A percentile compares a stretch with the other conserved stretches of the same genome.
Evolutionary conservation across 1,140 invertebrate genomes (phyloP).

Genomic region (Meloidogyne hapla): DNA sequence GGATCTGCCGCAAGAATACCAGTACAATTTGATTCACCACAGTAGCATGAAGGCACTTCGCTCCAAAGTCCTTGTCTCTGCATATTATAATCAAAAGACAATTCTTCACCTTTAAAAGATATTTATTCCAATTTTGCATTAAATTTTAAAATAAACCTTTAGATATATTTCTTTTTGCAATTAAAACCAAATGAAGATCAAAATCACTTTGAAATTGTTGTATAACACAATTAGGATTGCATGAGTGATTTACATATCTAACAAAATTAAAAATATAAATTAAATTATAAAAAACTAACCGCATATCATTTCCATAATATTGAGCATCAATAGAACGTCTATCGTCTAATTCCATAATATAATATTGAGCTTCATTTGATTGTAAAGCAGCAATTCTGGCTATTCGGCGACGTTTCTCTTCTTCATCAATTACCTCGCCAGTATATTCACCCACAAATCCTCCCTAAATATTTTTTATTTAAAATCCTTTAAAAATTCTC

Average conservation of each 20-base stretch:
- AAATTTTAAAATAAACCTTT: background rate
- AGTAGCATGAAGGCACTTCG: slow-evolving; percentile 26
- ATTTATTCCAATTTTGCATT: background rate
- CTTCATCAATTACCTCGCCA: slow-evolving; percentile 31
- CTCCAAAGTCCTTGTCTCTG: slow-evolving; percentile 8
- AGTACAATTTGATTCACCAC: slow-evolving; percentile 25
- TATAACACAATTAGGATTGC: slow-evolving; percentile 29
- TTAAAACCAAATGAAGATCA: slow-evolving; percentile 33
- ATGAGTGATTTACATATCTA: slow-evolving; percentile 41
- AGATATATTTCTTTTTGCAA: slow-evolving; percentile 29
- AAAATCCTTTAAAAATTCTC: background rate
- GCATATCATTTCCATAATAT: slow-evolving; percentile 39
- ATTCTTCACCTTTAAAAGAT: slow-evolving; percentile 21
- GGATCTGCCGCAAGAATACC: slow-evolving; percentile 30
- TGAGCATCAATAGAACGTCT: slow-evolving; percentile 30
- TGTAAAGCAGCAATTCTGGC: slow-evolving; percentile 24
- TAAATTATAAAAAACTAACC: background rate
- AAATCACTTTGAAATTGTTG: slow-evolving; percentile 30
- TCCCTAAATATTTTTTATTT: slow-evolving; percentile 17
- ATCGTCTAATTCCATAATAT: slow-evolving; percentile 38
- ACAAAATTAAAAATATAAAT: background rate
- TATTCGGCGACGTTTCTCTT: slow-evolving; percentile 25
- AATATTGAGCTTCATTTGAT: slow-evolving; percentile 37
- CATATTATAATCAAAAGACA: slow-evolving; percentile 43
- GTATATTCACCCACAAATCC: slow-evolving; percentile 39